phyloP scores from a whole-genome alignment of 2,113 vertebrate genomes.

The Chunga burmeisteri region DNA sequence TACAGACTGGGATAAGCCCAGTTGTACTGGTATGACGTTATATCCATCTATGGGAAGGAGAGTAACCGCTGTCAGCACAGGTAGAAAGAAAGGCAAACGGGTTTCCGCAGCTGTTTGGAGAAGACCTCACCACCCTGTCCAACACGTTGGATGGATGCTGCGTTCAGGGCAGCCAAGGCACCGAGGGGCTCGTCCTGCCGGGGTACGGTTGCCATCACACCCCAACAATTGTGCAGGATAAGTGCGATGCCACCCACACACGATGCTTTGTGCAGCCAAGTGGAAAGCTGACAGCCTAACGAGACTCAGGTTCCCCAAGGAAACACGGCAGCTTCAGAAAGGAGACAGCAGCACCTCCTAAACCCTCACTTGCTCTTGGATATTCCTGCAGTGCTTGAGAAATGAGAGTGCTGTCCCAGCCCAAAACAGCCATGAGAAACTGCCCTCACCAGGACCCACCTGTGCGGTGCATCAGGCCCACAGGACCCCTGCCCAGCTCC shows the following conservation, averaged over 20 bases:
- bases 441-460: fast-evolving
- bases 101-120: not conserved
- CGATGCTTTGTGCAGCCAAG: not conserved
- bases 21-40: not conserved
- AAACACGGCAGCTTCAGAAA: not conserved
- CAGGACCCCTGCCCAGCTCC: not conserved
- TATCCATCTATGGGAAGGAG: not conserved
- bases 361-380: no score
- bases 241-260: no score
- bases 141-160: no score
- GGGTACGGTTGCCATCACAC: fast-evolving
- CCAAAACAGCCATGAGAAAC: not conserved
- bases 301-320: fast-evolving
- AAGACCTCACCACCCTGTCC: not conserved
- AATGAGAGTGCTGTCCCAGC: not conserved
- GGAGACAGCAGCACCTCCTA: not conserved
- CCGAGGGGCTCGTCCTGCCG: fast-evolving
- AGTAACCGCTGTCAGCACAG: not conserved
- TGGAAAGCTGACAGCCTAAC: not conserved
- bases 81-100: not conserved
- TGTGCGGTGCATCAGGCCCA: fast-evolving
- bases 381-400: not conserved
- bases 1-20: not conserved
- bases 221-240: fast-evolving
- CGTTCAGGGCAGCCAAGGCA: not conserved